These are phyloP conservation scores for Trachymyrmex septentrionalis DNA, from an alignment of 1,140 invertebrate species.

Conservation along the genomic window DNA sequence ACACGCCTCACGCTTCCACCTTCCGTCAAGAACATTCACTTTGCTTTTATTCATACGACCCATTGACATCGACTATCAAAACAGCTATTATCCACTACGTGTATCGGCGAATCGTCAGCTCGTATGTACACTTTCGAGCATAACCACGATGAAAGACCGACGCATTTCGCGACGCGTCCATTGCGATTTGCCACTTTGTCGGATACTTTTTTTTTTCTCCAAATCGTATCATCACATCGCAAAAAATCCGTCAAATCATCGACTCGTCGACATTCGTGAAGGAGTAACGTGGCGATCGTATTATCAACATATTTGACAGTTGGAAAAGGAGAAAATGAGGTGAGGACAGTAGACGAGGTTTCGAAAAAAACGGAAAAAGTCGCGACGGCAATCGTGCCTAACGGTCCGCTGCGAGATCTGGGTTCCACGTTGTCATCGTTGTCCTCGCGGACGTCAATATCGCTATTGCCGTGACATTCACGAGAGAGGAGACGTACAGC, in stretches of 20 bases:
- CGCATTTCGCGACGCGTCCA: neutral
- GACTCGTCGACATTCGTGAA: neutral
- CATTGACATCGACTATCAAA: slow-evolving; percentile 35
- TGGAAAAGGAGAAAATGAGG: too few relatives aligned
- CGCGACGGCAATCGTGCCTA: neutral
- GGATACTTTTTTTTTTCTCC: neutral
- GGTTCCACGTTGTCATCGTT: neutral
- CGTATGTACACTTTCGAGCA: neutral
- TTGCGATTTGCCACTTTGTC: neutral
- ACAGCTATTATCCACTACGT: slow-evolving; percentile 3
- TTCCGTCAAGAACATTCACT: neutral
- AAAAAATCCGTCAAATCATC: neutral
- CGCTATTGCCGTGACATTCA: neutral
- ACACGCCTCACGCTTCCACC: neutral
- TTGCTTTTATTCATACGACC: slow-evolving; percentile 33
- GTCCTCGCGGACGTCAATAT: neutral
- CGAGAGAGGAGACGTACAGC: too few relatives aligned
- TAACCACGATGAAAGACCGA: neutral
- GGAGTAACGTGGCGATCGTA: neutral
- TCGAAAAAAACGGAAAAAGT: too few relatives aligned
- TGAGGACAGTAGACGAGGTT: too few relatives aligned
- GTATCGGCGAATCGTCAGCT: neutral
- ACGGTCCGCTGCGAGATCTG: neutral
- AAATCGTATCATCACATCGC: neutral
- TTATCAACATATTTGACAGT: neutral